Conservation (phyloP, 2,888 invertebrate genomes). For the Drosophila kambysellisi region DNA sequence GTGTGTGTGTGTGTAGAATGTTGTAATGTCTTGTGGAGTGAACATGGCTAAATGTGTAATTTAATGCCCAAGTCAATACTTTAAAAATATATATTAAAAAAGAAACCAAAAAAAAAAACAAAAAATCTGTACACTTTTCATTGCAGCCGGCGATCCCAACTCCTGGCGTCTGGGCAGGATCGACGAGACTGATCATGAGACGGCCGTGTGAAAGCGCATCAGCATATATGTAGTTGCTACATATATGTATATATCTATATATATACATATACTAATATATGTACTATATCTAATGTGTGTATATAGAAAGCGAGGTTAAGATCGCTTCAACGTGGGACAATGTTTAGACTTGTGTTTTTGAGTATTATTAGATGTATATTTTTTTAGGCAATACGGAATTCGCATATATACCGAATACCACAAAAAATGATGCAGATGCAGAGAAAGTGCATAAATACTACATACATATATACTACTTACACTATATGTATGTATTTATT, state of each 20-base stretch:
- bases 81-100: neutral
- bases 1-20: neutral
- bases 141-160: slow-evolving; percentile 90
- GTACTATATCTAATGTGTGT: slow-evolving; percentile 9
- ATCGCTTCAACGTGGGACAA: slow-evolving; percentile 33
- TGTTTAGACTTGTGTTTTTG: slow-evolving; percentile 82
- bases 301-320: neutral
- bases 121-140: neutral
- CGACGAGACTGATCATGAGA: slow-evolving; percentile 93
- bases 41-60: slow-evolving; percentile 6
- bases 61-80: slow-evolving; percentile 9
- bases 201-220: slow-evolving; percentile 88
- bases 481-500: slow-evolving; percentile 2
- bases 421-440: neutral
- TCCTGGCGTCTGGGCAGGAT: slow-evolving; percentile 93
- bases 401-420: slow-evolving; percentile 2
- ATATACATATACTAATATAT: slow-evolving; percentile 13
- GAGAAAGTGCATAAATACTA: neutral
- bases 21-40: slow-evolving; percentile 5
- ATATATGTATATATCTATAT: slow-evolving; percentile 8
- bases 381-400: slow-evolving; percentile 60
- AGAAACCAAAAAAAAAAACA: neutral
- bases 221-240: slow-evolving; percentile 13
- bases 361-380: slow-evolving; percentile 82
- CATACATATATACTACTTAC: slow-evolving; percentile 1